Percentiles rank a stretch among this genome's conserved stretches.
Conservation (phyloP, 53 echinoderm and acorn worm species). For the Echinarachnius parma region DNA sequence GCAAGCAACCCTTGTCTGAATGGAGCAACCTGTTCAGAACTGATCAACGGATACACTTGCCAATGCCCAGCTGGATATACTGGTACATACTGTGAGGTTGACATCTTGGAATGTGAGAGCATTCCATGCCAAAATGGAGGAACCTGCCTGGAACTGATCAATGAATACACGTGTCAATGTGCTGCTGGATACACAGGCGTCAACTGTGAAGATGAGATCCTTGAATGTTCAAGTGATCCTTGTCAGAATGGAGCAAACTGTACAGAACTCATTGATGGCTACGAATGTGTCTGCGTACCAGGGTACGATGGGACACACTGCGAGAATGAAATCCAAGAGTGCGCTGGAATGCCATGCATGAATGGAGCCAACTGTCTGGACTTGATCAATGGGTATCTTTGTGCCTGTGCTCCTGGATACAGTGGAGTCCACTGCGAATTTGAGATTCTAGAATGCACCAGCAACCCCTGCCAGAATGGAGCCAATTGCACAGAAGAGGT, state of each 20-base stretch:
- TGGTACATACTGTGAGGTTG: conserved; percentile 38
- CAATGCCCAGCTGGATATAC: conserved; percentile 41
- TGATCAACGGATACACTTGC: conserved; percentile 38
- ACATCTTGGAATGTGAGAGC: conserved; percentile 31
- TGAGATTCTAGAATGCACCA: conserved; percentile 8
- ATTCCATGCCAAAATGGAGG: conserved; percentile 60
- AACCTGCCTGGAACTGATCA: conserved; percentile 38
- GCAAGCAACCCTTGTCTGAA: conserved; percentile 45
- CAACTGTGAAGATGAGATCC: conserved; percentile 49
- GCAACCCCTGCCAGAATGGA: conserved; percentile 64
- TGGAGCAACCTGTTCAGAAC: conserved; percentile 43
- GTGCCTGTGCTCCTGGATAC: conserved; percentile 31
- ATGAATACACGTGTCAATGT: conserved; percentile 42
- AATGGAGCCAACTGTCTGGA: conserved; percentile 49
- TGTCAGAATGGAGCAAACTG: conserved; percentile 60
- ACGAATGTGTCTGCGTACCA: conserved; percentile 32
- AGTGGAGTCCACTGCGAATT: conserved; percentile 49
- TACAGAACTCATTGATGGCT: conserved; percentile 44
- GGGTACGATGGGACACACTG: conserved; percentile 57
- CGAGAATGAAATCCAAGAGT: conserved; percentile 47
- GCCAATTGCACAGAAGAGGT: conserved; percentile 59
- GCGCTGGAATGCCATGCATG: conserved; percentile 35
- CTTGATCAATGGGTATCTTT: conserved; percentile 12
- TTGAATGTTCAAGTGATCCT: conserved; percentile 47
- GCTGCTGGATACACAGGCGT: conserved; percentile 45